Evolutionary conservation across 2,797 vertebrate species (phyloP).

Genomic region (Aeoliscus strigatus): DNA sequence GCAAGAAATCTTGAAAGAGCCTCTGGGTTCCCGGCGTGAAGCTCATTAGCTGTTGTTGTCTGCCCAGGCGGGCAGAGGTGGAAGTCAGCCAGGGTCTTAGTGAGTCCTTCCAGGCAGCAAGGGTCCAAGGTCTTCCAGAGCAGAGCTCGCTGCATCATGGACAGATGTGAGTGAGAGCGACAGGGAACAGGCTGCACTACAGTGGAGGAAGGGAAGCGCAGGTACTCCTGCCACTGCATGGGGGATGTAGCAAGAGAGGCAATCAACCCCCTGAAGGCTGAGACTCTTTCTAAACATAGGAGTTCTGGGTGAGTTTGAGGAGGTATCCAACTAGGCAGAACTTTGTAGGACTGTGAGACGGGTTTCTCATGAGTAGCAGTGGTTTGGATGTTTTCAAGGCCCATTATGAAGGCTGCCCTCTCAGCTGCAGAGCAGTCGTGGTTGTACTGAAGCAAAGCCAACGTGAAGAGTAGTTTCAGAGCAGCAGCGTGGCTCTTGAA

Average conservation of each 20-base stretch:
- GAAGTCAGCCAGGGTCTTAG: conserved; percentile 68
- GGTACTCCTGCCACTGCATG: conserved; percentile 79
- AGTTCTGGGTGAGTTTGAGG: conserved; percentile 62
- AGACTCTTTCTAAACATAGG: conserved; percentile 68
- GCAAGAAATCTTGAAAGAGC: conserved; percentile 46
- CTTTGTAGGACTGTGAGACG: background rate
- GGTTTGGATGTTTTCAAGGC: conserved; percentile 51
- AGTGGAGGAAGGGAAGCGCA: conserved; percentile 69
- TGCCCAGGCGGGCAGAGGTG: conserved; percentile 48
- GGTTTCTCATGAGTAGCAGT: background rate
- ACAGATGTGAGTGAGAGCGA: conserved; percentile 70
- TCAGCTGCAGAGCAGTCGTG: conserved; percentile 68
- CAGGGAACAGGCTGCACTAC: conserved; percentile 70
- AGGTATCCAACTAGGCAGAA: conserved; percentile 74
- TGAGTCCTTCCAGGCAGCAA: conserved; percentile 52
- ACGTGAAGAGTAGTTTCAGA: conserved; percentile 72
- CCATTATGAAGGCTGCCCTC: conserved; percentile 70
- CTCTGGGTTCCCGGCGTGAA: conserved; percentile 32
- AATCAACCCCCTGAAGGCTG: conserved; percentile 74
- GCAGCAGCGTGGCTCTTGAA: conserved; percentile 62
- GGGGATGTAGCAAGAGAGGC: conserved; percentile 67
- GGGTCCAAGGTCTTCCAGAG: conserved; percentile 81
- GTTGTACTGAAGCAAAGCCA: conserved; percentile 62
- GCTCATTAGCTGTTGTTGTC: conserved; percentile 20
- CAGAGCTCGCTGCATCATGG: conserved; percentile 77